Evolutionary conservation across 2,888 invertebrate species (phyloP).

Genomic region (Argyresthia goedartella): DNA sequence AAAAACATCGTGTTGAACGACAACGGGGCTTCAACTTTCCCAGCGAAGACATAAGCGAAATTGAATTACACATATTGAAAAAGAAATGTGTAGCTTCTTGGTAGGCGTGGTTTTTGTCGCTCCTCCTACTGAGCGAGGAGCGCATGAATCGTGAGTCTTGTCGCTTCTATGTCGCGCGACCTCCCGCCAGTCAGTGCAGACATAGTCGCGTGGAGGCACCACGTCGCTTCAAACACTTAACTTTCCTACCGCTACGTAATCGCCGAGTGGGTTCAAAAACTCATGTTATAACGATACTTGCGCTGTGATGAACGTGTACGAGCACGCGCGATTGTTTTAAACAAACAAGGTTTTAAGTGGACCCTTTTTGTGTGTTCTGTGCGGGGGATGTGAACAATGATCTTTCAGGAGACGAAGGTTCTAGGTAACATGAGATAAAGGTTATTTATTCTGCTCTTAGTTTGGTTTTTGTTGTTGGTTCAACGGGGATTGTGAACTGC

Average conservation of each 20-base stretch:
- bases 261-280: background rate
- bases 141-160: constrained; percentile 44
- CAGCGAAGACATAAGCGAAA: constrained; percentile 72
- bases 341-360: constrained; percentile 30
- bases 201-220: constrained; percentile 24
- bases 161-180: background rate
- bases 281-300: constrained; percentile 20
- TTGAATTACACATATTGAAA: constrained; percentile 72
- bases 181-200: constrained; percentile 8
- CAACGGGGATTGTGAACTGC: no score
- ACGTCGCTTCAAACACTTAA: constrained; percentile 33
- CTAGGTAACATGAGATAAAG: background rate
- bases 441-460: no score
- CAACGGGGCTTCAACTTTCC: constrained; percentile 70
- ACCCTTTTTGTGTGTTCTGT: constrained; percentile 43
- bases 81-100: constrained; percentile 70
- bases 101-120: constrained; percentile 63
- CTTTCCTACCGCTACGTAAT: constrained; percentile 24
- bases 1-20: constrained; percentile 71
- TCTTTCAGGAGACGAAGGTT: background rate
- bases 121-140: constrained; percentile 59
- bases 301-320: constrained; percentile 28
- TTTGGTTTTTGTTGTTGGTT: no score
- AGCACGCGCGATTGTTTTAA: constrained; percentile 27
- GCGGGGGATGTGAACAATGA: constrained; percentile 29